A percentile compares a stretch with the other conserved stretches of the same genome.
These are phyloP conservation scores for Hippoglossus stenolepis DNA, from an alignment of 2,113 vertebrate genomes.

Conservation along the genomic window DNA sequence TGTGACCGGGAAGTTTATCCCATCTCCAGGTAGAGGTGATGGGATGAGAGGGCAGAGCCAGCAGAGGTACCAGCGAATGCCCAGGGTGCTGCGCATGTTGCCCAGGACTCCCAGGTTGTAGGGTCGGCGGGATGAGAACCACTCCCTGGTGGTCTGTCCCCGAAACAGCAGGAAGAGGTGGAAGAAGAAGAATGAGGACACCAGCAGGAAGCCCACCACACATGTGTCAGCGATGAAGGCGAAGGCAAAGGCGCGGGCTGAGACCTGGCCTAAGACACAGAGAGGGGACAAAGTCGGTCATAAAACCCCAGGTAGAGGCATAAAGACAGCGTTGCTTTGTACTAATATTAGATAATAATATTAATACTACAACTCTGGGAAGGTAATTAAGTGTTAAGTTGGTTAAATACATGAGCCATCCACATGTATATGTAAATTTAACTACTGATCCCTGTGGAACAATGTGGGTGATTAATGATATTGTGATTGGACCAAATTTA, in stretches of 20 bases:
- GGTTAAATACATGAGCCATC: no score
- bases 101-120: constrained; percentile 83
- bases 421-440: no score
- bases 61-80: constrained; percentile 86
- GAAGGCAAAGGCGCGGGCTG: constrained; percentile 85
- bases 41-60: constrained; percentile 89
- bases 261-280: constrained; percentile 84
- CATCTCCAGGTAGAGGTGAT: constrained; percentile 88
- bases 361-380: no score
- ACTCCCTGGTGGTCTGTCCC: constrained; percentile 91
- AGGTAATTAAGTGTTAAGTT: no score
- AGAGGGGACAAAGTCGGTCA: background rate
- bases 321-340: no score
- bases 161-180: constrained; percentile 86
- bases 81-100: constrained; percentile 85
- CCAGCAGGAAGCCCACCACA: constrained; percentile 88
- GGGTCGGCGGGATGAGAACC: constrained; percentile 84
- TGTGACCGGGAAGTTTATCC: constrained; percentile 85
- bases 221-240: constrained; percentile 92
- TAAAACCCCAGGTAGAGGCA: background rate
- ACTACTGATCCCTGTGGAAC: no score
- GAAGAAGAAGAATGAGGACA: constrained; percentile 89
- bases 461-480: no score
- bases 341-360: no score
- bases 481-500: no score